Percentiles rank a stretch among this genome's conserved stretches.
phyloP scores from a whole-genome alignment of 1,140 invertebrate genomes.

The Eupeodes corollae region DNA sequence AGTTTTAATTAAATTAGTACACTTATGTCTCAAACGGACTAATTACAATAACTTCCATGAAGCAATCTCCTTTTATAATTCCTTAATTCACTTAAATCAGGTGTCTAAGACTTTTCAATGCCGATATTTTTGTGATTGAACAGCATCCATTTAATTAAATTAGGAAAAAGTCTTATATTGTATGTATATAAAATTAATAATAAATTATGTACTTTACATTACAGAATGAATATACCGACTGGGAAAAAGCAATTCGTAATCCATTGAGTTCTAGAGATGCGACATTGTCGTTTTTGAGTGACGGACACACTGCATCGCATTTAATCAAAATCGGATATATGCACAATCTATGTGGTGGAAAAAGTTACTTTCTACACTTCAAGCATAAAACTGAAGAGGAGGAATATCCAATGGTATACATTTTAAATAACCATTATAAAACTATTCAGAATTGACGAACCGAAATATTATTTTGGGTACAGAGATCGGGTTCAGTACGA shows the following conservation, averaged over 20 bases:
- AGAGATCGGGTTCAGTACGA: constrained; percentile 65
- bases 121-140: too few relatives aligned
- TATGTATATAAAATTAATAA: too few relatives aligned
- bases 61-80: too few relatives aligned
- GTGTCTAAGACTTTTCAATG: too few relatives aligned
- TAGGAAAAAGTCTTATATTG: too few relatives aligned
- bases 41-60: too few relatives aligned
- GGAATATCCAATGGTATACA: constrained; percentile 59
- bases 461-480: constrained; percentile 20
- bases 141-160: too few relatives aligned
- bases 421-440: not conserved
- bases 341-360: constrained; percentile 62
- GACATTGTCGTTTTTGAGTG: constrained; percentile 65
- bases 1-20: too few relatives aligned
- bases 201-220: too few relatives aligned
- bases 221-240: constrained; percentile 82
- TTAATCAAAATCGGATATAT: constrained; percentile 67
- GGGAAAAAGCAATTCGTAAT: constrained; percentile 68
- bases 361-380: constrained; percentile 80
- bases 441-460: not conserved
- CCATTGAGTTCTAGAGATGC: constrained; percentile 65
- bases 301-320: constrained; percentile 75
- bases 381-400: constrained; percentile 65
- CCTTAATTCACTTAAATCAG: too few relatives aligned
- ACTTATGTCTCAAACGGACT: too few relatives aligned